These are phyloP conservation scores for Terebella lapidaria DNA, from an alignment of 2,888 invertebrate genomes.

Conservation along the genomic window DNA sequence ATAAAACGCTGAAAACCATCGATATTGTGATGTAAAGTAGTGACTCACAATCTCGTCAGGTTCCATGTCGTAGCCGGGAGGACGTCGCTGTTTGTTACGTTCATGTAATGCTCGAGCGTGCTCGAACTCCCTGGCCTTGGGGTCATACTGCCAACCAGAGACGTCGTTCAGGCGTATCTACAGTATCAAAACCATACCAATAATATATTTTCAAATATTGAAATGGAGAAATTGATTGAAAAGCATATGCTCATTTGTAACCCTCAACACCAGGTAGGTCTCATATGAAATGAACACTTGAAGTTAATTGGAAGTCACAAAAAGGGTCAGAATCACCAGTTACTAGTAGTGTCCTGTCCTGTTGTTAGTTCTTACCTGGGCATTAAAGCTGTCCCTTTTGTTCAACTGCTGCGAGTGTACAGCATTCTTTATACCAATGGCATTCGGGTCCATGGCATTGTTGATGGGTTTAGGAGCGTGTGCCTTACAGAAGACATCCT, in stretches of 20 bases:
- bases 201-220: too few relatives aligned
- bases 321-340: too few relatives aligned
- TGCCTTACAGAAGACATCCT: conserved; percentile 17
- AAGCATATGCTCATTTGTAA: too few relatives aligned
- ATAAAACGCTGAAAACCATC: too few relatives aligned
- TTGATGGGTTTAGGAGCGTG: conserved; percentile 19
- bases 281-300: too few relatives aligned
- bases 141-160: conserved; percentile 45
- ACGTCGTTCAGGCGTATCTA: conserved; percentile 9
- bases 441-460: conserved; percentile 11
- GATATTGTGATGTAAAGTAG: too few relatives aligned
- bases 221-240: too few relatives aligned
- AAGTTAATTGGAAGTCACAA: too few relatives aligned
- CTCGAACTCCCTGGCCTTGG: conserved; percentile 27
- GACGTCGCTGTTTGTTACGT: conserved; percentile 12
- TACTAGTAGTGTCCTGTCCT: too few relatives aligned
- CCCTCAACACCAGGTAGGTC: too few relatives aligned
- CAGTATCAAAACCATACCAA: too few relatives aligned
- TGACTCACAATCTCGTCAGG: conserved; percentile 12
- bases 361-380: conserved; percentile 7
- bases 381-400: conserved; percentile 15
- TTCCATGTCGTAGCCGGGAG: conserved; percentile 5
- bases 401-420: conserved; percentile 17
- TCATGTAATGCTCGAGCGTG: conserved; percentile 15
- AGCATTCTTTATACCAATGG: conserved; percentile 15